Conservation (phyloP, 2,888 invertebrate species). For the Sarcophaga carnaria region DNA sequence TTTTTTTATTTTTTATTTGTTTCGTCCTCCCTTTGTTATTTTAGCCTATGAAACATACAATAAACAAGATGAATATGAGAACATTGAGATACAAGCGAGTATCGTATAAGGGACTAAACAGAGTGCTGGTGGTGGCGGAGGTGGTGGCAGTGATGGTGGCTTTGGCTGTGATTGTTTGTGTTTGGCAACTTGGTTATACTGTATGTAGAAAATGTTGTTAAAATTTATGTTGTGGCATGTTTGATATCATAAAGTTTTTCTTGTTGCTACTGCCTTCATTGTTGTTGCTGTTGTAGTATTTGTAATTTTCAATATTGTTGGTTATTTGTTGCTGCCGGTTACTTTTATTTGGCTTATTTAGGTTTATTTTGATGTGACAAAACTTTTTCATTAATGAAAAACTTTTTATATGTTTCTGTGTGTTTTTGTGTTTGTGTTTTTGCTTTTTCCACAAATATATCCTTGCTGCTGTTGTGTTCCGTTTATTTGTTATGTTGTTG, state of each 20-base stretch:
- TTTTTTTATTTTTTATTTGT: not conserved
- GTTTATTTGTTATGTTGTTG: not conserved
- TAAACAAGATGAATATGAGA: conserved; percentile 58
- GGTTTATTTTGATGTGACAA: conserved; percentile 69
- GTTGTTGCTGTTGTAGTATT: conserved; percentile 30
- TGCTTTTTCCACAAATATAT: not conserved
- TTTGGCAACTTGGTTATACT: not conserved
- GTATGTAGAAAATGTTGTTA: conserved; percentile 47
- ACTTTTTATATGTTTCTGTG: conserved; percentile 48
- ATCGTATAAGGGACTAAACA: not conserved
- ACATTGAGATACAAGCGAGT: conserved; percentile 4
- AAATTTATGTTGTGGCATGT: conserved; percentile 67
- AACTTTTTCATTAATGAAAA: conserved; percentile 69
- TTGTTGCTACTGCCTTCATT: not conserved
- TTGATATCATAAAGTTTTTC: conserved; percentile 61
- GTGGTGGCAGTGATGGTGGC: not conserved
- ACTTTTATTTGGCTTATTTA: conserved; percentile 68
- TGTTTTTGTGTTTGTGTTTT: conserved; percentile 14
- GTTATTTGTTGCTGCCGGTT: conserved; percentile 44
- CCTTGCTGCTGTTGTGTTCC: not conserved
- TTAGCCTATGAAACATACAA: conserved; percentile 44
- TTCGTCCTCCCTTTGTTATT: conserved; percentile 7
- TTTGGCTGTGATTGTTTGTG: not conserved
- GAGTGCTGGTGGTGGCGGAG: not conserved
- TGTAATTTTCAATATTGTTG: conserved; percentile 51